Conservation (phyloP, 2,888 invertebrate species). For the Melanotus villosus region DNA sequence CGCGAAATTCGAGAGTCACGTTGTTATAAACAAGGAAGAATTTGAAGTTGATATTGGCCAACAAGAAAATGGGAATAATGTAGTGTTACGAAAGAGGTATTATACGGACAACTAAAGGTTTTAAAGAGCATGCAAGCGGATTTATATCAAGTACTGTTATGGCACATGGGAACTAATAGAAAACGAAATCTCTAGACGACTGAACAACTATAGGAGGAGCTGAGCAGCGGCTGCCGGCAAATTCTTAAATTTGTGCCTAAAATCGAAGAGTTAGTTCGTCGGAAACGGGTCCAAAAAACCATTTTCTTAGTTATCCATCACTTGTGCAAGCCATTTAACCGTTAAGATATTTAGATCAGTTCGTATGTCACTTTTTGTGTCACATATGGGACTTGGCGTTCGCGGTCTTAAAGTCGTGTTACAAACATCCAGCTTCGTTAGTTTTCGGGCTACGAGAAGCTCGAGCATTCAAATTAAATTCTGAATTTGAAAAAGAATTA, state of each 20-base stretch:
- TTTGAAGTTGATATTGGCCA: neutral
- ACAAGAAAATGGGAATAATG: neutral
- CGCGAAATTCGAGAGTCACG: too few relatives aligned
- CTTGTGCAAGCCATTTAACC: constrained; percentile 36
- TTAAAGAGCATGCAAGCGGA: constrained; percentile 15
- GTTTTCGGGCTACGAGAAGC: constrained; percentile 22
- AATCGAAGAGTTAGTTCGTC: neutral
- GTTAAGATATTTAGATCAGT: constrained; percentile 45
- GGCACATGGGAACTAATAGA: constrained; percentile 41
- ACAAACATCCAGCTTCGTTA: constrained; percentile 48
- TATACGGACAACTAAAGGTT: neutral
- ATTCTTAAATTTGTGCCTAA: constrained; percentile 30
- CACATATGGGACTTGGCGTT: constrained; percentile 49
- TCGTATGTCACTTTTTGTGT: constrained; percentile 51
- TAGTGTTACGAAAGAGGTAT: constrained; percentile 3
- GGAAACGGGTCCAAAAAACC: constrained; percentile 21
- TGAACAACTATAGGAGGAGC: constrained; percentile 34
- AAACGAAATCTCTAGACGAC: constrained; percentile 41
- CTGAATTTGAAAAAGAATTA: constrained; percentile 33
- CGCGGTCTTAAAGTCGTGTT: constrained; percentile 45
- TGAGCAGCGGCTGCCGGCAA: constrained; percentile 44
- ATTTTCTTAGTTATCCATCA: constrained; percentile 48
- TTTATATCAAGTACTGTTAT: constrained; percentile 32
- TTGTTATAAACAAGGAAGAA: too few relatives aligned
- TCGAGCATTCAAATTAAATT: constrained; percentile 38